These are phyloP conservation scores for Apotomis betuletana DNA, from an alignment of 2,888 invertebrate genomes.

Conservation along the genomic window DNA sequence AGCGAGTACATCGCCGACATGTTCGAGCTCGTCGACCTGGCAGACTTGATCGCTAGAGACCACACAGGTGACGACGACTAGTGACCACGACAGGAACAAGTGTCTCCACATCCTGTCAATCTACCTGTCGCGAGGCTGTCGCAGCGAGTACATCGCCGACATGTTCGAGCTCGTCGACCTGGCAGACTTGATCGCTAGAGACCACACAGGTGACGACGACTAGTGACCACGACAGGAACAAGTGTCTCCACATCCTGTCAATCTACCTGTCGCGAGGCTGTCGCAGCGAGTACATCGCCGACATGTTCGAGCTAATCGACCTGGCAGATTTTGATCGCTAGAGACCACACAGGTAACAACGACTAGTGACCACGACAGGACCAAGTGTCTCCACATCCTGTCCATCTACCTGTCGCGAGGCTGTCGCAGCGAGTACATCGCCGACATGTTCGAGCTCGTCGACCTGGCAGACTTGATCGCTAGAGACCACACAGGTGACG, in stretches of 20 bases:
- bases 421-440: constrained; percentile 31
- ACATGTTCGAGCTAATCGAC: background rate
- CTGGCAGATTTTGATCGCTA: constrained; percentile 24
- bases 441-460: constrained; percentile 51
- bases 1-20: constrained; percentile 46
- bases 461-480: constrained; percentile 25
- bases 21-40: constrained; percentile 47
- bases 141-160: constrained; percentile 19
- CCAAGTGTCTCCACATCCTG: constrained; percentile 61
- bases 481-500: constrained; percentile 15
- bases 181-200: constrained; percentile 20
- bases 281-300: too few species aligned
- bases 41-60: constrained; percentile 24
- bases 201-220: background rate
- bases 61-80: constrained; percentile 1
- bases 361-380: constrained; percentile 45
- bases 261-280: too few species aligned
- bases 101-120: too few species aligned
- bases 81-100: too few species aligned
- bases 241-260: too few species aligned
- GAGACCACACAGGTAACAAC: background rate
- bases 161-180: constrained; percentile 50
- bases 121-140: too few species aligned
- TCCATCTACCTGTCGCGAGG: constrained; percentile 50
- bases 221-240: too few species aligned